phyloP scores from a whole-genome alignment of 2,113 vertebrate species.

The Oriolus oriolus region DNA sequence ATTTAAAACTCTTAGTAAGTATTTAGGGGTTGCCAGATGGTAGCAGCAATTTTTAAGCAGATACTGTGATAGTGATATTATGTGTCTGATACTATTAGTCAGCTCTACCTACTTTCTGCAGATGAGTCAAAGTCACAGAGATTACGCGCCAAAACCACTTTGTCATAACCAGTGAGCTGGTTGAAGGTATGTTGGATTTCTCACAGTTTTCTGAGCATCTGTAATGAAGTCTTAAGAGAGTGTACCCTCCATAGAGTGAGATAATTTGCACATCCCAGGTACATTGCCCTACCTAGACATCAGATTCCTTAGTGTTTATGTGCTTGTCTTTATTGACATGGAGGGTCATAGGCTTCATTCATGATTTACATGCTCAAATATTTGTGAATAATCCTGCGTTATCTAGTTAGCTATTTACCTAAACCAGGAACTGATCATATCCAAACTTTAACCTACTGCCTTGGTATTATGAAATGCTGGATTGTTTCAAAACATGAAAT shows the following conservation, averaged over 20 bases:
- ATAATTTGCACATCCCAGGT: background rate
- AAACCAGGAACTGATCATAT: slow-evolving; percentile 18
- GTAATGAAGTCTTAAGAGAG: background rate
- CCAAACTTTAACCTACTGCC: slow-evolving; percentile 49
- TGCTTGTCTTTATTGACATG: slow-evolving; percentile 9
- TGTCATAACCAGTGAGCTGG: background rate
- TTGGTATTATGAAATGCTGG: slow-evolving; percentile 23
- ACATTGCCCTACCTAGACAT: background rate
- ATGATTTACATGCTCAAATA: slow-evolving; percentile 53
- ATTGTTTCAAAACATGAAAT: slow-evolving; percentile 20
- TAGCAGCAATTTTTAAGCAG: background rate
- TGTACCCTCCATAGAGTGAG: background rate
- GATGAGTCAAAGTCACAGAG: background rate
- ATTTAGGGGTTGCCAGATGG: background rate
- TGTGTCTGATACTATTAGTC: background rate
- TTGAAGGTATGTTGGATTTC: background rate
- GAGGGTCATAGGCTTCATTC: slow-evolving; percentile 19
- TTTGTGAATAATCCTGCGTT: slow-evolving; percentile 41
- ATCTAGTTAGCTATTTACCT: slow-evolving; percentile 50
- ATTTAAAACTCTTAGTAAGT: background rate
- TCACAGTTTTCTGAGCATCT: background rate
- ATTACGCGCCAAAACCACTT: background rate
- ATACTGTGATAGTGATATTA: background rate
- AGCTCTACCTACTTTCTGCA: background rate
- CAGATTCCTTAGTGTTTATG: background rate